Conservation (phyloP, 2,113 vertebrate species). For the Onychostoma macrolepis region DNA sequence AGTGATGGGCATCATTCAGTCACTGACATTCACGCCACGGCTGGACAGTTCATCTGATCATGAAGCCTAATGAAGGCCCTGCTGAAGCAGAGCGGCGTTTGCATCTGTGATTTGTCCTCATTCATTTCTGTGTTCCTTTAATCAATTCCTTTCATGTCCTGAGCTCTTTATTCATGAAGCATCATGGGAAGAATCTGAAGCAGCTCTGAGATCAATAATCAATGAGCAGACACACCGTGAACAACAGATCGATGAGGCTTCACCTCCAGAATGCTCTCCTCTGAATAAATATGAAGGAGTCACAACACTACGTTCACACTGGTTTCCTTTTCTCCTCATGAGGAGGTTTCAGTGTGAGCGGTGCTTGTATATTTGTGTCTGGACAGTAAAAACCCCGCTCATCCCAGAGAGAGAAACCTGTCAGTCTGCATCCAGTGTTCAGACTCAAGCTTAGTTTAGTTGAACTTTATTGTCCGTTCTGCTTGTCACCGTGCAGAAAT, state of each 20-base stretch:
- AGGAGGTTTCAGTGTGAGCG: neutral
- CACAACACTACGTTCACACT: neutral
- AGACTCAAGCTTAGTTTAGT: too few species aligned
- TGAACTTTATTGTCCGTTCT: too few species aligned
- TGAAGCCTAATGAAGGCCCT: neutral
- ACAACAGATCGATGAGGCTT: constrained; percentile 14
- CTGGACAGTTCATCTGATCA: too few species aligned
- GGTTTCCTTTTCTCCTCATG: neutral
- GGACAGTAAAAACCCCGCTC: neutral
- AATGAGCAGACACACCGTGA: neutral
- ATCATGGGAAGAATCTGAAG: constrained; percentile 26
- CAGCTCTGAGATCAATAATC: constrained; percentile 26
- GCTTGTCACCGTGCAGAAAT: too few species aligned
- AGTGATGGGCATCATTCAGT: neutral
- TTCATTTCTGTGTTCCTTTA: constrained; percentile 19
- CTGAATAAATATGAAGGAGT: neutral
- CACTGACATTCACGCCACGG: neutral
- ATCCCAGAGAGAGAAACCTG: neutral
- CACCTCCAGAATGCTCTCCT: neutral
- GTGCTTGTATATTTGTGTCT: neutral
- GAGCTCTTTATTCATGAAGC: constrained; percentile 16
- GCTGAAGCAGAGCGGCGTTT: neutral
- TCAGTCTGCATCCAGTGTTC: too few species aligned
- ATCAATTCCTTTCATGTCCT: constrained; percentile 29
- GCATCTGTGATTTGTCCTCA: neutral